Evolutionary conservation across 30 jellyfish, hydroid and myxozoan species (phyloP).

Genomic region (Mastigias papua): DNA sequence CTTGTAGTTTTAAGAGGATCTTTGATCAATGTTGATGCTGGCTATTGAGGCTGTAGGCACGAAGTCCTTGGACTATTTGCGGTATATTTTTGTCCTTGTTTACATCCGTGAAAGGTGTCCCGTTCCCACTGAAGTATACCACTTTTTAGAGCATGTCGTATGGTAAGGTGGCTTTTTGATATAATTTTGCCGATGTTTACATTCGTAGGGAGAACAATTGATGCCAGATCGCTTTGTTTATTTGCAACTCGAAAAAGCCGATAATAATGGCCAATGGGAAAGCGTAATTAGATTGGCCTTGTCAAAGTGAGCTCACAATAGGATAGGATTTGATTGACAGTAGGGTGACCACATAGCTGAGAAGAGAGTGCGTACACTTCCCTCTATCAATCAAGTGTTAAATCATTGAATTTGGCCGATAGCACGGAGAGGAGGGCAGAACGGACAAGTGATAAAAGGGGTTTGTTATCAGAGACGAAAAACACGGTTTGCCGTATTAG

Average conservation of each 20-base stretch:
- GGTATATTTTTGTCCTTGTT: too few relatives aligned
- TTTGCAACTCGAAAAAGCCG: constrained; percentile 42
- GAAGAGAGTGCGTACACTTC: constrained; percentile 43
- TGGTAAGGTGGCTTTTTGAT: background rate
- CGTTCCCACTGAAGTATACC: too few relatives aligned
- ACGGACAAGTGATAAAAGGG: background rate
- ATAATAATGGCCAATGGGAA: constrained; percentile 38
- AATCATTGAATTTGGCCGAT: constrained; percentile 39
- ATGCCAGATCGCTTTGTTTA: constrained; percentile 62
- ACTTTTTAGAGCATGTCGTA: too few relatives aligned
- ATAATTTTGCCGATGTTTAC: constrained; percentile 63
- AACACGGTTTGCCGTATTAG: background rate
- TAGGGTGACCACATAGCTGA: constrained; percentile 62
- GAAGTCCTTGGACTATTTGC: too few relatives aligned
- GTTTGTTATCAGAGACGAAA: background rate
- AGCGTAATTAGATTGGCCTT: constrained; percentile 65
- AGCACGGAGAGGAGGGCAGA: constrained; percentile 8
- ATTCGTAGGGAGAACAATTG: constrained; percentile 72
- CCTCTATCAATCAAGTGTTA: constrained; percentile 60
- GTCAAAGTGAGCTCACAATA: constrained; percentile 60
- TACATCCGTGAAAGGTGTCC: too few relatives aligned
- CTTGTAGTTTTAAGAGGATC: too few relatives aligned
- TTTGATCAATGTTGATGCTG: too few relatives aligned
- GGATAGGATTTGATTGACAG: constrained; percentile 74
- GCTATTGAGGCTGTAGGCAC: too few relatives aligned